Percentiles rank a stretch among this genome's conserved stretches.
phyloP scores from a whole-genome alignment of 2,113 vertebrate species.

The Microcebus murinus region DNA sequence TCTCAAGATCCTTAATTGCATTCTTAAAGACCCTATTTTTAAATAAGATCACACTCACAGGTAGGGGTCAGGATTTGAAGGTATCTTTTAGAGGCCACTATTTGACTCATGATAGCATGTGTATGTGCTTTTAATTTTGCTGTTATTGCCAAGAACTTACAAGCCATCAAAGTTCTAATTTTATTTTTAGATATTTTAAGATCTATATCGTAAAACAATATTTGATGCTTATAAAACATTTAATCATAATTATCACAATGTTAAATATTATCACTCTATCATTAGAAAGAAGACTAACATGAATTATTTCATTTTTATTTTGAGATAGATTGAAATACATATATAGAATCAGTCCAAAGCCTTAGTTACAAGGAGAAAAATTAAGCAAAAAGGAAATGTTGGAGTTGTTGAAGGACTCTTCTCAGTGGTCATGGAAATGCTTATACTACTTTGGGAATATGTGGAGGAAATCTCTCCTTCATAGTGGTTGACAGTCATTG shows the following conservation, averaged over 20 bases:
- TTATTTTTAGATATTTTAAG: slow-evolving; percentile 4
- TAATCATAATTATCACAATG: neutral
- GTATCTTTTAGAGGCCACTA: neutral
- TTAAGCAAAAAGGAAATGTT: neutral
- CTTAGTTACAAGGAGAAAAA: neutral
- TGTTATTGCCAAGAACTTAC: neutral
- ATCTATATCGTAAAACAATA: neutral
- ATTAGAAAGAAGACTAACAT: neutral
- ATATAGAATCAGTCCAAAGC: neutral
- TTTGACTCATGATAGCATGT: neutral
- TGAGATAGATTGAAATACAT: neutral
- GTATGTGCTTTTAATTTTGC: neutral
- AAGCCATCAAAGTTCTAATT: neutral
- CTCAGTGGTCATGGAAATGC: neutral
- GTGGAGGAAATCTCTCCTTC: neutral
- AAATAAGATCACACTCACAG: neutral
- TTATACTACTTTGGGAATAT: neutral
- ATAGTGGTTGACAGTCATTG: neutral
- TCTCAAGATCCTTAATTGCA: neutral
- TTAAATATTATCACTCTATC: neutral
- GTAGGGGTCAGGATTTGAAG: neutral
- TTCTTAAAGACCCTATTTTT: neutral
- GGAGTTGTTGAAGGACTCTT: neutral
- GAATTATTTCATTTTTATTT: slow-evolving; percentile 17
- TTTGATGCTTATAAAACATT: neutral